Evolutionary conservation across 2,113 vertebrate genomes (phyloP).

Genomic region (Rhombomys opimus): DNA sequence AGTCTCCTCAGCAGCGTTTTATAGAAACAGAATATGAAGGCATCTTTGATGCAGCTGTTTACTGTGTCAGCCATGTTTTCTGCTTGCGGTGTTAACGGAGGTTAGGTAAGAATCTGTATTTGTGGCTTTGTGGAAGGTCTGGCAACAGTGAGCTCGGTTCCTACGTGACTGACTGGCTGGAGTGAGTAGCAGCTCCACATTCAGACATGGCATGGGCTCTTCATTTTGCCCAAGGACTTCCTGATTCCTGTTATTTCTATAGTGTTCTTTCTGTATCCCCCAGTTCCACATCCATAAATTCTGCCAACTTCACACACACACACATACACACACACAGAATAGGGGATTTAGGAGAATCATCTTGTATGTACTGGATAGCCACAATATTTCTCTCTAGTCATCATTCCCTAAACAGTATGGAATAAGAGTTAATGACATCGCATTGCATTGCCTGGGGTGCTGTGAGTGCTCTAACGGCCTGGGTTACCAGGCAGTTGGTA

Average conservation of each 20-base stretch:
- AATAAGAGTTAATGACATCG: background rate
- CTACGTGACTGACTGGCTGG: too few relatives aligned
- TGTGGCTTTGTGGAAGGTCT: background rate
- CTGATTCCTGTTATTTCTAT: background rate
- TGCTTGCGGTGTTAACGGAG: background rate
- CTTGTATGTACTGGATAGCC: background rate
- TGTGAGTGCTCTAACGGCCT: background rate
- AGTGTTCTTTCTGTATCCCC: background rate
- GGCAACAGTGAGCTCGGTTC: background rate
- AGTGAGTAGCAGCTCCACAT: background rate
- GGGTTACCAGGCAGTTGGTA: background rate
- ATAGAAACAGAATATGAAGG: background rate
- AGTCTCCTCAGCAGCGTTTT: background rate
- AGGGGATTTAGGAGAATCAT: background rate
- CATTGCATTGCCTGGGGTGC: background rate
- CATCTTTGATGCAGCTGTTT: background rate
- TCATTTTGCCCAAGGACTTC: background rate
- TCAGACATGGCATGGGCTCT: background rate
- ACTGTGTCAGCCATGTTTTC: background rate
- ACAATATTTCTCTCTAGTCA: background rate
- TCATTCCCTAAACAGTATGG: background rate
- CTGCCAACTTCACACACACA: background rate
- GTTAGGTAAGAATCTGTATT: background rate
- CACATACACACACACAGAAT: too few relatives aligned
- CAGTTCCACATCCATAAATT: background rate